Conservation (phyloP, 1,140 invertebrate genomes). For the Dendrolimus punctatus region DNA sequence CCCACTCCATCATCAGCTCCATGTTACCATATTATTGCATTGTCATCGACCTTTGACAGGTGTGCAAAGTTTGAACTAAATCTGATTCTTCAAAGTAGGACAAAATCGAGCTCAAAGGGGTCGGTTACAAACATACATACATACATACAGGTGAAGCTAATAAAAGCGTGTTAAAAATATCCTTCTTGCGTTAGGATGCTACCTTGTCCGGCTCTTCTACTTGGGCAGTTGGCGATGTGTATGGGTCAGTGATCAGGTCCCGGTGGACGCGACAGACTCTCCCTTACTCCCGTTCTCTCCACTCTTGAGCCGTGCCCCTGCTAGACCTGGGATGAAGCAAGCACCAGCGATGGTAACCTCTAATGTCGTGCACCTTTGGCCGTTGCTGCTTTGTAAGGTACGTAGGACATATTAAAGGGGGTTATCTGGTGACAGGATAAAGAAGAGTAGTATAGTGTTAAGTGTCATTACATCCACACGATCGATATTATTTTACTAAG, state of each 20-base stretch:
- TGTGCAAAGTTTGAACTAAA: too few relatives aligned
- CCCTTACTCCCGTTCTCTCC: constrained; percentile 54
- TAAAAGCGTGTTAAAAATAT: too few relatives aligned
- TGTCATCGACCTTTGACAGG: too few relatives aligned
- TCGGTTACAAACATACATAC: too few relatives aligned
- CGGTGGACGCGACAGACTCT: constrained; percentile 41
- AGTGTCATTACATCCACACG: too few relatives aligned
- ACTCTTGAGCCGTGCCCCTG: constrained; percentile 18
- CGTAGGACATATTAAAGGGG: background rate
- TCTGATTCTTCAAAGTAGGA: too few relatives aligned
- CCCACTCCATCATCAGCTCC: too few relatives aligned
- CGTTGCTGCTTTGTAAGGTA: constrained; percentile 53
- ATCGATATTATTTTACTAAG: too few relatives aligned
- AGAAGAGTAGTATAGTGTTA: background rate
- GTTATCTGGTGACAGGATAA: background rate
- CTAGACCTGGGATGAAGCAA: constrained; percentile 20
- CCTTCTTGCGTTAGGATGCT: constrained; percentile 38
- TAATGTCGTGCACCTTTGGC: constrained; percentile 40
- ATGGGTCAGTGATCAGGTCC: constrained; percentile 57
- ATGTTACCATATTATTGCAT: too few relatives aligned
- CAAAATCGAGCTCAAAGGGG: too few relatives aligned
- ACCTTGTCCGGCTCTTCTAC: constrained; percentile 53
- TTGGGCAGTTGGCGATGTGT: constrained; percentile 56
- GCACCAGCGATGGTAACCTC: constrained; percentile 18
- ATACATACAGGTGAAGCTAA: too few relatives aligned